Base-by-base conservation (phyloP, 2,888 invertebrate genomes). In the Exocentrus adspersus region DNA sequence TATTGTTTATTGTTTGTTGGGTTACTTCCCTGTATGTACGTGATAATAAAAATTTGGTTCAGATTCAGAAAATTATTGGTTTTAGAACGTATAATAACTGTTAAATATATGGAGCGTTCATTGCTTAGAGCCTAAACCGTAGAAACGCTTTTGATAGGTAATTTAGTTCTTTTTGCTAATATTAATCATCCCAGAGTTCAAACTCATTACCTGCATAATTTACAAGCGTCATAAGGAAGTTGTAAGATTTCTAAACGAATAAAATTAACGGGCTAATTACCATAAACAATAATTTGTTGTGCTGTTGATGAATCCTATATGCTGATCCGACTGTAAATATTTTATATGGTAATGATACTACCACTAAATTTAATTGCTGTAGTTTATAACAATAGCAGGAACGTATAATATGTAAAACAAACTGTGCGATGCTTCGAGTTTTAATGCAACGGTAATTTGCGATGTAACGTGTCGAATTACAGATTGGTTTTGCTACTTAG, bases 1-100 rank as follows among this genome's bases (percentile, higher is more conserved):
- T 17, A 61, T 54, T 61, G 54, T 61, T 61, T 61, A 61, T 61
- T 61, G 61, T 61, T 61, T 59, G 42, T 24, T 45, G 10, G 24
- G 17, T 41, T 53, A 54, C 48, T 61, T 54, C 61, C 54, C 46
- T 45, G 41, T 61, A 45, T 41, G 61, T 61, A n/a, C n/a, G n/a
- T n/a, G n/a, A n/a, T n/a, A n/a, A n/a, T n/a, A n/a, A n/a, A n/a
- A n/a, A n/a, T n/a, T n/a, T n/a, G n/a, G n/a, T n/a, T n/a, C n/a
- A n/a, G n/a, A n/a, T n/a, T n/a, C n/a, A n/a, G n/a, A n/a, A n/a
- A n/a, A n/a, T n/a, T n/a, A n/a, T n/a, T n/a, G n/a, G n/a, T n/a
- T n/a, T n/a, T n/a, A n/a, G n/a, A n/a, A n/a, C n/a, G 24, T 24
- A 24, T 24, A 24, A 24, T n/a, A n/a, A 24, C 7, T 24, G 7